phyloP scores from a whole-genome alignment of 2,888 invertebrate species.

The Byasa hedistus region DNA sequence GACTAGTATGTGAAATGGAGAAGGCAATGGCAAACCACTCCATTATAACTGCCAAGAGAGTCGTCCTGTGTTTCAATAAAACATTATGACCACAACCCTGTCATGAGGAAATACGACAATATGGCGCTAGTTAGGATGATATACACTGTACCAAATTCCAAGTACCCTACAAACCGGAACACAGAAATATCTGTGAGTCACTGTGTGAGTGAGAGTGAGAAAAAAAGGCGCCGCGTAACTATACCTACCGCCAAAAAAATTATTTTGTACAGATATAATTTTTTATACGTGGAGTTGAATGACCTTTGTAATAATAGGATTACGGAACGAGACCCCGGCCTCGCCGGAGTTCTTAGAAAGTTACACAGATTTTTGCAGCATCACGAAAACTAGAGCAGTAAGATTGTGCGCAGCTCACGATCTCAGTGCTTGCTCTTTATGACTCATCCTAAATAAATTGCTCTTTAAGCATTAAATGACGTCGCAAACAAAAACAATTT shows the following conservation, averaged over 20 bases:
- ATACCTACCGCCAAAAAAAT: too few relatives aligned
- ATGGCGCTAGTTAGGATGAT: too few relatives aligned
- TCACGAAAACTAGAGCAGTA: slow-evolving; percentile 27
- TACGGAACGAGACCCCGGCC: slow-evolving; percentile 27
- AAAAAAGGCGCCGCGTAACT: too few relatives aligned
- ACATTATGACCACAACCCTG: too few relatives aligned
- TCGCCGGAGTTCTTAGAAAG: slow-evolving; percentile 32
- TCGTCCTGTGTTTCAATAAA: too few relatives aligned
- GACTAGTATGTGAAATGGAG: too few relatives aligned
- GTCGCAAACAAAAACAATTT: slow-evolving; percentile 19
- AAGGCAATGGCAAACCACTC: too few relatives aligned
- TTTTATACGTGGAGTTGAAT: slow-evolving; percentile 6
- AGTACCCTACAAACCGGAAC: too few relatives aligned
- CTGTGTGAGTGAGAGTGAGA: slow-evolving; percentile 6
- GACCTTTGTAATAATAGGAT: slow-evolving; percentile 25
- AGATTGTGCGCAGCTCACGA: slow-evolving; percentile 26
- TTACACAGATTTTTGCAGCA: slow-evolving; percentile 29
- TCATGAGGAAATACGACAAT: too few relatives aligned
- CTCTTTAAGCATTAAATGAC: slow-evolving; percentile 19
- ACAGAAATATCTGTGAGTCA: neutral
- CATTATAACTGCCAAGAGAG: too few relatives aligned
- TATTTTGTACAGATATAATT: neutral
- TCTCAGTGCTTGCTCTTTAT: slow-evolving; percentile 20
- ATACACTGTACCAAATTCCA: too few relatives aligned
- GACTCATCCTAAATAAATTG: slow-evolving; percentile 30